Base-by-base conservation (phyloP, 2,888 invertebrate species). In the Melanargia galathea region DNA sequence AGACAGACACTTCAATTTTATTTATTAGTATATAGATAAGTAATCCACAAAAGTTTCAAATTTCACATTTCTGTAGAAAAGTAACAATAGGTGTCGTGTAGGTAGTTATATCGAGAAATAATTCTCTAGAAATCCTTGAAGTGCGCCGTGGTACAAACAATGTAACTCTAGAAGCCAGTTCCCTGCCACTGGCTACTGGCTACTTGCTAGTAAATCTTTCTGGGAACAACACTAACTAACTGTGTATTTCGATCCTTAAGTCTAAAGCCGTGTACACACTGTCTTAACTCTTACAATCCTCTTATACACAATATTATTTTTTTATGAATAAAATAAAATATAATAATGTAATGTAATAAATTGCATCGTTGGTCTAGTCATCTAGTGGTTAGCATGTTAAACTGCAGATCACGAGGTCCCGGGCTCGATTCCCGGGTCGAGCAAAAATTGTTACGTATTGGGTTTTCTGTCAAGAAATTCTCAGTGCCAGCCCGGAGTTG, bases 201-300 rank as follows among this genome's bases (percentile, higher is more conserved):
- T 58, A 58, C 58, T 46, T 8, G 59, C 48, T 49, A 49, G 49
- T 57, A 59, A 59, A 59, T 59, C 59, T 59, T 59, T 59, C 59
- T 49, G 26, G 59, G 59, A 59, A 59, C 49, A 38, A 24, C 52
- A 30, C 40, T 56, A 43, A 46, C 46, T 18, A 46, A 46, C 45
- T 57, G 57, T 57, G 57, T 46, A 57, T 30, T 57, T 33, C 26
- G 45, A 46, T 57, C 57, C 57, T 46, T 6, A n/a, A 33, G 4
- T 57, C 20, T 46, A 13, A 57, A 18, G 45, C 45, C 33, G 20
- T 18, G 45, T 18, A 11, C 45, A 46, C 45, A 52, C 52, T 35
- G 10, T 18, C 10, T 45, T 20, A 18, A n/a, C n/a, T n/a, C n/a
- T n/a, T n/a, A n/a, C n/a, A 11, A 24, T 24, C 7, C 5, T 24